Percentiles rank a stretch among this genome's conserved stretches.
phyloP scores from a whole-genome alignment of 2,797 vertebrate species.

The Gadopsis marmoratus region DNA sequence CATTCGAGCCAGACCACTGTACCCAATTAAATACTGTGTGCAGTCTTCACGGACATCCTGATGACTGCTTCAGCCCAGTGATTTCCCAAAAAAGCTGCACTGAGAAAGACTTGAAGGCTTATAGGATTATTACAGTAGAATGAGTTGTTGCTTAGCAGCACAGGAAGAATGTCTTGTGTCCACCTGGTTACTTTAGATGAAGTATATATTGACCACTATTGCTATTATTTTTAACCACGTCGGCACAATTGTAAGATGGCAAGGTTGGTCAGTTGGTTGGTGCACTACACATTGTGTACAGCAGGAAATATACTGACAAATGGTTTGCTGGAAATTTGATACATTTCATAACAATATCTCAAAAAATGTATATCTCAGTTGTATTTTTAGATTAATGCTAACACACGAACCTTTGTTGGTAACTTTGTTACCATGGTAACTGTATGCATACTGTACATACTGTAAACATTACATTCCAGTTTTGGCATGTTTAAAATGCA shows the following conservation, averaged over 20 bases:
- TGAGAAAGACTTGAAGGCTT: conserved; percentile 25
- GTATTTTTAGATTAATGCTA: background rate
- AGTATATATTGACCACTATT: background rate
- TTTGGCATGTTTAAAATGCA: background rate
- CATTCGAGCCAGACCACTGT: too few species aligned
- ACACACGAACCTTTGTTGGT: too few species aligned
- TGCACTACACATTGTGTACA: background rate
- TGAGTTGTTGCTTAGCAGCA: conserved; percentile 10
- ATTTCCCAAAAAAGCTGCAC: conserved; percentile 41
- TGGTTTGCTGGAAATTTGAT: background rate
- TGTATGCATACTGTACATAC: background rate
- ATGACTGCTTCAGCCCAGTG: conserved; percentile 33
- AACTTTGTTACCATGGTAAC: too few species aligned
- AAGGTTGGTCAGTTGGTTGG: background rate
- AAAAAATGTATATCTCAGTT: background rate
- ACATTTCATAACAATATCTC: background rate
- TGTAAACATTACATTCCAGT: background rate
- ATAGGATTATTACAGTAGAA: conserved; percentile 27
- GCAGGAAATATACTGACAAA: background rate
- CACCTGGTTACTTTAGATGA: background rate
- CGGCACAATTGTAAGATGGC: background rate
- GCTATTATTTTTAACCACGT: background rate
- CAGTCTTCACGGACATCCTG: conserved; percentile 32
- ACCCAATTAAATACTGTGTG: conserved; percentile 31
- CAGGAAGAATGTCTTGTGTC: background rate